These are phyloP conservation scores for Pogonus chalceus DNA, from an alignment of 1,140 invertebrate species.

Conservation along the genomic window DNA sequence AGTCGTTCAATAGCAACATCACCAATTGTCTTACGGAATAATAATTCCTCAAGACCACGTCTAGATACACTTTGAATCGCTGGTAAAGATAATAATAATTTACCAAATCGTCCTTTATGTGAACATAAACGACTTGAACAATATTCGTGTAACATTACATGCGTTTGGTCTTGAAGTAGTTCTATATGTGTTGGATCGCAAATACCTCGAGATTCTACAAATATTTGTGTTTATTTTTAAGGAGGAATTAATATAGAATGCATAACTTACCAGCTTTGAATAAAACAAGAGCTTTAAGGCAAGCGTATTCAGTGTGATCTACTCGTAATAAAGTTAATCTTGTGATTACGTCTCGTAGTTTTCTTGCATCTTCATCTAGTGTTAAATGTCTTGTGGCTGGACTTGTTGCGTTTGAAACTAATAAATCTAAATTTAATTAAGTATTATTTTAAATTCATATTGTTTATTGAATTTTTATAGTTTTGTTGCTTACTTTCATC, in stretches of 20 bases:
- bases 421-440: slow-evolving; percentile 21
- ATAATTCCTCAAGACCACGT: slow-evolving; percentile 49
- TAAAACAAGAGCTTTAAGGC: slow-evolving; percentile 68
- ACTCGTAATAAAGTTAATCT: slow-evolving; percentile 53
- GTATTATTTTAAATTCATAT: slow-evolving; percentile 10
- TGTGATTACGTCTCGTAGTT: slow-evolving; percentile 45
- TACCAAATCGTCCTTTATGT: slow-evolving; percentile 51
- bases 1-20: slow-evolving; percentile 58
- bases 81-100: slow-evolving; percentile 58
- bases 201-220: slow-evolving; percentile 54
- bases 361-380: slow-evolving; percentile 37
- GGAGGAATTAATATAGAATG: slow-evolving; percentile 12
- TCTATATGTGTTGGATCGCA: slow-evolving; percentile 52
- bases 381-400: slow-evolving; percentile 29
- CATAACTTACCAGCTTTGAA: slow-evolving; percentile 62
- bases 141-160: slow-evolving; percentile 61
- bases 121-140: slow-evolving; percentile 38
- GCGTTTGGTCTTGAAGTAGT: slow-evolving; percentile 65
- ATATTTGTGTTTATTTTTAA: slow-evolving; percentile 11
- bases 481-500: slow-evolving; percentile 48
- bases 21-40: slow-evolving; percentile 60
- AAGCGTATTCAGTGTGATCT: slow-evolving; percentile 76
- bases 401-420: slow-evolving; percentile 32
- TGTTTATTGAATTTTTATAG: background rate
- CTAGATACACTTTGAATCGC: slow-evolving; percentile 43